Conservation (phyloP, 2,113 vertebrate species). For the Strigops habroptila region DNA sequence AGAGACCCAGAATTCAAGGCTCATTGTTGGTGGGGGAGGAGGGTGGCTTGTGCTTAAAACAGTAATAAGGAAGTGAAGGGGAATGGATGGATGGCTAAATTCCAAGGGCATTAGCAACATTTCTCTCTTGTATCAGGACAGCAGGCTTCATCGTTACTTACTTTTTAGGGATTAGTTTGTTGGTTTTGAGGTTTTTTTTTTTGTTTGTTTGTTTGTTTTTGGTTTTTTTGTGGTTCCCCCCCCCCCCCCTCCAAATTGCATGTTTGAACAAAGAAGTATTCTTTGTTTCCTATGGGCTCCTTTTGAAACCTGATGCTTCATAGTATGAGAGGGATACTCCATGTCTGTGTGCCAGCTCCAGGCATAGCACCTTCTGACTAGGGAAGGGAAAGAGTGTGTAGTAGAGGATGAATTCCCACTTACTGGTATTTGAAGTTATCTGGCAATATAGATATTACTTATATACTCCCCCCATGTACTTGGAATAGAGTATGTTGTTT, state of each 20-base stretch:
- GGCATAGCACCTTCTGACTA: not conserved
- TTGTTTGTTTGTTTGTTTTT: not conserved
- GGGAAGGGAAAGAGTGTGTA: not conserved
- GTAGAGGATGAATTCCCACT: not conserved
- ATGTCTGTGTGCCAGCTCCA: not conserved
- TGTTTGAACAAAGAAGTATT: slow-evolving; percentile 42
- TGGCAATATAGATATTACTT: not conserved
- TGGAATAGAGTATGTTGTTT: not conserved
- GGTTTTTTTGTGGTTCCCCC: too few species aligned
- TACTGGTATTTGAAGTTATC: not conserved
- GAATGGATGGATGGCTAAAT: not conserved
- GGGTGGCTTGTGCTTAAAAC: not conserved
- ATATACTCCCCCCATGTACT: not conserved
- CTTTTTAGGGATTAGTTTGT: slow-evolving; percentile 5
- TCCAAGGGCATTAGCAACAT: slow-evolving; percentile 2
- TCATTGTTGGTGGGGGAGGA: not conserved
- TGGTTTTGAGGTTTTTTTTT: too few species aligned
- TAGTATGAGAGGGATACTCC: not conserved
- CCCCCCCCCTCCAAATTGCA: not conserved
- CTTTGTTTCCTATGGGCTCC: not conserved
- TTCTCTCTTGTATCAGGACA: not conserved
- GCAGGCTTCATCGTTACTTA: slow-evolving; percentile 21
- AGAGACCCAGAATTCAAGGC: not conserved
- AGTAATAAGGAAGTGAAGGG: not conserved
- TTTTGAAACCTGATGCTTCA: slow-evolving; percentile 22